Base-by-base conservation (phyloP, 2,113 vertebrate species). In the Muntiacus reevesi region DNA sequence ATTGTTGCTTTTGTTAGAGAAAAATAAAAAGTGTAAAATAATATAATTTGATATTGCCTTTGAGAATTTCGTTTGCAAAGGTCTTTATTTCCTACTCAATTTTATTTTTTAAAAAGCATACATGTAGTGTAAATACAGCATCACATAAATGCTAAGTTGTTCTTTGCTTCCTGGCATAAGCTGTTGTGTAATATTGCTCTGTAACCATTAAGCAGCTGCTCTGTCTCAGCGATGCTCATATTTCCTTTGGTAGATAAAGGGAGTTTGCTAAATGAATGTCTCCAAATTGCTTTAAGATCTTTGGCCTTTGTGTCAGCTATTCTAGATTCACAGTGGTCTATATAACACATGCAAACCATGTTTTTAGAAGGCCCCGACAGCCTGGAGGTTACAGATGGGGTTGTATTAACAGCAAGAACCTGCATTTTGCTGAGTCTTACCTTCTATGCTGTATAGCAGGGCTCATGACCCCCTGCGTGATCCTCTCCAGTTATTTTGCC, bases 41-140 rank as follows among this genome's bases (percentile, higher is more conserved):
- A 98, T 98, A 87, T 98, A 98, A 98, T 98, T 98, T 97, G 96
- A 97, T 97, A 98, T 43, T 95, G 95, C 93, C 91, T 97, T 95
- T 97, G 97, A 98, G 95, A 96, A 67, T 97, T 96, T 98, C 93
- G 88, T 94, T 95, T 95, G 71, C 62, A 60, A 83, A 97, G 67
- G 95, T 96, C 94, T 97, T 98, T 96, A 97, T 98, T 98, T 97
- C 91, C 91, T 89, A 76, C 83, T 93, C 88, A 91, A 47, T 98
- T 97, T 97, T 94, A 78, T 89, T 97, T 97, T 95, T 97, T 97
- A 89, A 87, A 91, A 96, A 96, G 78, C 95, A 82, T 94, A 95
- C 94, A 93, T 95, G 94, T 95, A 88, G 89, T 97, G 78, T 98
- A 97, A 98, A 97, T 97, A 97, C 82, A 96, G 74, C 88, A 52